A percentile compares a stretch with the other conserved stretches of the same genome.
Conservation (phyloP, 1,140 invertebrate genomes). For the Drosophila lacertosa region DNA sequence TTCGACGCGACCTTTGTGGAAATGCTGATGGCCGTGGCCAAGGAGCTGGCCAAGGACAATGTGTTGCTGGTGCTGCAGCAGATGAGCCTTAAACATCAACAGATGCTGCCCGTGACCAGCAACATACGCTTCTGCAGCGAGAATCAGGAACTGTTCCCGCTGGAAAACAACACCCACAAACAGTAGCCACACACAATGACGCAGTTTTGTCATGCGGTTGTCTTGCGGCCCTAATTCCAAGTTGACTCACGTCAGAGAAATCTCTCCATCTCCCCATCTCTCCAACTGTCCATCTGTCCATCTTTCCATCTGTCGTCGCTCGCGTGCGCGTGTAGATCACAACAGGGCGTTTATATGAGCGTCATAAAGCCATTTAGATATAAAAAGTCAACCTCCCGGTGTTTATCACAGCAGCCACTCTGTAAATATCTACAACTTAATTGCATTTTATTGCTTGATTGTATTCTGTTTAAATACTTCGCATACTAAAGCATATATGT, state of each 20-base stretch:
- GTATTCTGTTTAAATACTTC: constrained; percentile 7
- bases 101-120: constrained; percentile 59
- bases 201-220: not conserved
- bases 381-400: constrained; percentile 8
- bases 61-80: constrained; percentile 65
- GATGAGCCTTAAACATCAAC: constrained; percentile 64
- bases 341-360: constrained; percentile 12
- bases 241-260: constrained; percentile 14
- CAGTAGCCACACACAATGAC: constrained; percentile 17
- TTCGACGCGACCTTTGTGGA: constrained; percentile 88
- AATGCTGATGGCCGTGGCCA: constrained; percentile 83
- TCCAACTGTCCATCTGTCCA: not conserved
- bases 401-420: constrained; percentile 18
- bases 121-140: constrained; percentile 64
- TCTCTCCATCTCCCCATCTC: not conserved
- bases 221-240: not conserved
- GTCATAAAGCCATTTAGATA: constrained; percentile 18
- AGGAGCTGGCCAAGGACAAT: constrained; percentile 63
- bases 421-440: constrained; percentile 23
- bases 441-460: constrained; percentile 20
- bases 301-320: not conserved
- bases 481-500: not conserved
- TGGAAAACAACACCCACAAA: constrained; percentile 46
- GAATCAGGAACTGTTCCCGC: constrained; percentile 44
- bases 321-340: constrained; percentile 25